Evolutionary conservation across 2,888 invertebrate genomes (phyloP), one percentile per base, ranked within the genome.

Genomic region (Lycaena phlaeas): DNA sequence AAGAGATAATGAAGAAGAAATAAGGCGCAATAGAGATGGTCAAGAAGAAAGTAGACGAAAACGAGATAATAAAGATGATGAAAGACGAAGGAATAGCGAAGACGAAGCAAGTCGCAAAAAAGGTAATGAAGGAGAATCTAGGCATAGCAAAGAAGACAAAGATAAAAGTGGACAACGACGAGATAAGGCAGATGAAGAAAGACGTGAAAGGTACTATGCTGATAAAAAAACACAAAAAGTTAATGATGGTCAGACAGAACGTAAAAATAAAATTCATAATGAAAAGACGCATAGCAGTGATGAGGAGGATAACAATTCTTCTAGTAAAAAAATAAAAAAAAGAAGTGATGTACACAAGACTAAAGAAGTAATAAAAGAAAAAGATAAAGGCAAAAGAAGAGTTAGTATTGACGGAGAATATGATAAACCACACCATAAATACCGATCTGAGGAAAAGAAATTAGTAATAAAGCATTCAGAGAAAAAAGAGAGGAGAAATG

Each of bases 1-100:
- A 10, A 22, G 14, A 25, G 10, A 7, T 15, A 37, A 28, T 14
- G 27, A 41, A n/a, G 31, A n/a, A 14, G 43, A 43, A 22, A 31
- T 5, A 6, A 5, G 12, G 12, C 28, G 7, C 14, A 29, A 11
- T 3, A 7, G 14, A 3, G 28, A 29, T 7, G 9, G 9, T 14
- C 9, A 7, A 6, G 9, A 11, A 7, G 14, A 12, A 2, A 14
- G 0, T 7, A 29, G 14, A 10, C 27, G 4, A 40, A 25, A 27
- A 12, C 29, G 37, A 14, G 31, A 34, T 11, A 14, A 40, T 9
- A 30, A 37, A 12, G 26, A 28, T 28, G 37, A 34, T 12, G 25
- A 39, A 5, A 17, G 17, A 5, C 38, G 11, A 27, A 12, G 12
- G 22, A 14, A 4, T 25, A 7, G 36, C 4, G 36, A 36, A 14